Conservation (phyloP, 92 coral and sea anemone species). For the Diadumene lineata region DNA sequence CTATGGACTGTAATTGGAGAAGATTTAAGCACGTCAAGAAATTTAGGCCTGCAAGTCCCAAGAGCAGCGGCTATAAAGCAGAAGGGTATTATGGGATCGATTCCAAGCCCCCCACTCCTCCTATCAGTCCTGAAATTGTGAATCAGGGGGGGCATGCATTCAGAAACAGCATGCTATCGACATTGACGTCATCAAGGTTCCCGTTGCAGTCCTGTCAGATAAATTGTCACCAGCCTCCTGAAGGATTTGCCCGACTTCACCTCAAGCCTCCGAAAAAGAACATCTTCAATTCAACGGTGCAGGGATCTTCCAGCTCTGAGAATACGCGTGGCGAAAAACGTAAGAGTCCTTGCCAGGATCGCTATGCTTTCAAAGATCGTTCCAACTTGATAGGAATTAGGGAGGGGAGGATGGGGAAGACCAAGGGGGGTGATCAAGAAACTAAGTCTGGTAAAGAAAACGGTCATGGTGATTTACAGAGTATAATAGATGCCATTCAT, state of each 20-base stretch:
- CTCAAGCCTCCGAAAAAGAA: slow-evolving; percentile 13
- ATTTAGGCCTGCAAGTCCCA: slow-evolving; percentile 7
- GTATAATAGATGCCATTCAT: slow-evolving; percentile 68
- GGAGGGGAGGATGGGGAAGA: not conserved
- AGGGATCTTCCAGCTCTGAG: not conserved
- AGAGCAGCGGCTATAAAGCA: slow-evolving; percentile 11
- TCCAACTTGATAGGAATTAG: not conserved
- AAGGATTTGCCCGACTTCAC: not conserved
- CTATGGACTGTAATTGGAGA: slow-evolving; percentile 2
- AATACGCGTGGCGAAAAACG: slow-evolving; percentile 15
- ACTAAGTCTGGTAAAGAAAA: not conserved
- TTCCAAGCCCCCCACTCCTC: slow-evolving; percentile 30
- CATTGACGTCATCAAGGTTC: slow-evolving; percentile 3
- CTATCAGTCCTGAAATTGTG: slow-evolving; percentile 17
- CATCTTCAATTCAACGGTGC: slow-evolving; percentile 7
- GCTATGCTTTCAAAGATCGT: not conserved
- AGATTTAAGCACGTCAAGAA: slow-evolving; percentile 29
- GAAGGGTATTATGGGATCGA: slow-evolving; percentile 22
- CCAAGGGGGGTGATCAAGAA: not conserved
- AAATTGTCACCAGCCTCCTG: not conserved
- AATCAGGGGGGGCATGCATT: not conserved
- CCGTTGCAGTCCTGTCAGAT: not conserved
- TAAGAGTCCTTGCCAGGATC: not conserved
- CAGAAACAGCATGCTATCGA: not conserved
- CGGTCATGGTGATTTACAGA: slow-evolving; percentile 31